Conservation (phyloP, 2,888 invertebrate genomes). For the Ligdia adustata region DNA sequence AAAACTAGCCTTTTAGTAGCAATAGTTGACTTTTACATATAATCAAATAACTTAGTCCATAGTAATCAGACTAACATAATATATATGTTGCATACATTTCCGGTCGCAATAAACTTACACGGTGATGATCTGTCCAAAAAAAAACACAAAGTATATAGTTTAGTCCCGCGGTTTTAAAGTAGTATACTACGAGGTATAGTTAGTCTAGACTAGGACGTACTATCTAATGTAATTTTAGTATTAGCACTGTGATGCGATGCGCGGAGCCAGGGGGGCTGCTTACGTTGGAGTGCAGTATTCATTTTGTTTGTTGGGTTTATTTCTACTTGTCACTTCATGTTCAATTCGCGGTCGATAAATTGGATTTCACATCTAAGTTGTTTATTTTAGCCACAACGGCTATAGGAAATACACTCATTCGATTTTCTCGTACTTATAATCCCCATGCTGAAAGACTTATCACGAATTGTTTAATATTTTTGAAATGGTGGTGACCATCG, state of each 20-base stretch:
- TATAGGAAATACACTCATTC: too few species aligned
- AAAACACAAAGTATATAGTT: constrained; percentile 46
- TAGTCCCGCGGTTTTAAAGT: constrained; percentile 42
- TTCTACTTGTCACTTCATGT: too few species aligned
- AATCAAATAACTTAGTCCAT: constrained; percentile 14
- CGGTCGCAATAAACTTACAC: constrained; percentile 55
- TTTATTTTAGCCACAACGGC: too few species aligned
- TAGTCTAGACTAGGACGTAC: constrained; percentile 50
- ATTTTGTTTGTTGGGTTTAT: too few species aligned
- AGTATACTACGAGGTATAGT: constrained; percentile 44
- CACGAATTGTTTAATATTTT: too few species aligned
- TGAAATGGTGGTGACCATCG: too few species aligned
- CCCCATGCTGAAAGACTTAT: too few species aligned
- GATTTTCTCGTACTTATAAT: too few species aligned
- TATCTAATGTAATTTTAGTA: constrained; percentile 47
- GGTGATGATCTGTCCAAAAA: constrained; percentile 76
- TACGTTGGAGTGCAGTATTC: constrained; percentile 64
- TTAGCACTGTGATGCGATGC: constrained; percentile 37
- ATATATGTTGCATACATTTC: constrained; percentile 51
- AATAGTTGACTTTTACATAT: constrained; percentile 1
- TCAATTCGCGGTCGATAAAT: too few species aligned
- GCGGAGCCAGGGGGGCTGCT: constrained; percentile 23
- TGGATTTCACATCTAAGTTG: too few species aligned
- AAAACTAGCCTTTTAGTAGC: constrained; percentile 2
- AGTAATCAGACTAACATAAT: constrained; percentile 42